These are phyloP conservation scores for Eupithecia insigniata DNA, from an alignment of 2,888 invertebrate genomes.

Conservation along the genomic window DNA sequence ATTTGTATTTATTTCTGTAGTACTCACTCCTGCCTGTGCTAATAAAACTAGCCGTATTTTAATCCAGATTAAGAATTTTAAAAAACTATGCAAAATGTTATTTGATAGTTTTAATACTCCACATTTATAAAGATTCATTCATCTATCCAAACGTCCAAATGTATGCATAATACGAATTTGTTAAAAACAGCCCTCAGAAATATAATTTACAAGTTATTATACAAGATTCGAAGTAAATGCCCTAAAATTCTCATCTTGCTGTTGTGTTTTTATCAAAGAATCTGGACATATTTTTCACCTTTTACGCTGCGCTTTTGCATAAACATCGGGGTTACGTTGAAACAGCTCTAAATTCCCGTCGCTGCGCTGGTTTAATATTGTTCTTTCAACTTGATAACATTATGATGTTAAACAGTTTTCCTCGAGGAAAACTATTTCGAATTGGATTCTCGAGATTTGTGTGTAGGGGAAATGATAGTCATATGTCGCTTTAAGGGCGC, in stretches of 20 bases:
- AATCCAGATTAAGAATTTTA: no score
- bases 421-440: conserved; percentile 30
- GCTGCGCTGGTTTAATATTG: conserved; percentile 7
- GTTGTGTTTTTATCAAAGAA: not conserved
- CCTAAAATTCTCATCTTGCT: not conserved
- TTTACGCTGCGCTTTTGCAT: not conserved
- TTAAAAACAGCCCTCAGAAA: not conserved
- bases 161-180: not conserved
- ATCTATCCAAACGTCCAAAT: not conserved
- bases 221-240: not conserved
- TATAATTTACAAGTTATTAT: not conserved
- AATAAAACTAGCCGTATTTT: no score
- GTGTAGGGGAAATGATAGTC: conserved; percentile 24
- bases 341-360: conserved; percentile 3
- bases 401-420: conserved; percentile 39
- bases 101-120: not conserved
- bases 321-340: not conserved
- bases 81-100: not conserved
- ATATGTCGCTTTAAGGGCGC: conserved; percentile 23
- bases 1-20: no score
- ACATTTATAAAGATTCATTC: not conserved
- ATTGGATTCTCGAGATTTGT: conserved; percentile 33
- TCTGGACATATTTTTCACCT: not conserved
- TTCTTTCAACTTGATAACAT: conserved; percentile 35
- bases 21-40: no score